Evolutionary conservation across 2,888 invertebrate genomes (phyloP), one percentile per base, ranked within the genome.

Genomic region (Tetragonisca angustula): DNA sequence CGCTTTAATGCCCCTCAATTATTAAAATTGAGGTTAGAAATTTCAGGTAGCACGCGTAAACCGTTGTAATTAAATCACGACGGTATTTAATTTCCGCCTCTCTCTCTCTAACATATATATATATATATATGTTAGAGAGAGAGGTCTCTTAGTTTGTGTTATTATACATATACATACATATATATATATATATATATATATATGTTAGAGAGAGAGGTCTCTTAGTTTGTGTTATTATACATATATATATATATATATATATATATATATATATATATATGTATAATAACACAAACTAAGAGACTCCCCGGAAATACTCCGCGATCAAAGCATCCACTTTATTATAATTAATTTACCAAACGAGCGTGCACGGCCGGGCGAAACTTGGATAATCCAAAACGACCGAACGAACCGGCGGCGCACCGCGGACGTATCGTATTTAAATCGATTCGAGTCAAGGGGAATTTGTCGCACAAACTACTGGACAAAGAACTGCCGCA

Each of bases 401-500:
- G 17, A 24, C 27, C 24, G 61, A 9, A 24, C 17, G 17, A 27
- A 27, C 19, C 61, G 27, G 24, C 5, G 36, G n/a, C 24, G 27
- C 6, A 27, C n/a, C 32, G 32, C 36, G 36, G 43, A 43, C 43
- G 43, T 9, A 43, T 43, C 43, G 43, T 43, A 49, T 49, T 67
- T 24, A 67, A 67, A 67, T 50, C 24, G 17, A 19, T 17, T 24
- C 9, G 19, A 50, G 21, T 43, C 9, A 9, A 36, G 21, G 21
- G 21, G 15, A 72, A 36, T 49, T 72, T 61, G 59, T 9, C 19
- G 19, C 24, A 61, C 43, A 36, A 36, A 6, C 6, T 24, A 6
- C n/a, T 27, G 27, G 27, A 50, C 19, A 62, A 62, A 70, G 61
- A 76, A 67, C 59, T 50, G 70, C 21, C 36, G 70, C 5, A 9